These are phyloP conservation scores for Crotalus adamanteus DNA, from an alignment of 2,797 vertebrate genomes.

Conservation along the genomic window DNA sequence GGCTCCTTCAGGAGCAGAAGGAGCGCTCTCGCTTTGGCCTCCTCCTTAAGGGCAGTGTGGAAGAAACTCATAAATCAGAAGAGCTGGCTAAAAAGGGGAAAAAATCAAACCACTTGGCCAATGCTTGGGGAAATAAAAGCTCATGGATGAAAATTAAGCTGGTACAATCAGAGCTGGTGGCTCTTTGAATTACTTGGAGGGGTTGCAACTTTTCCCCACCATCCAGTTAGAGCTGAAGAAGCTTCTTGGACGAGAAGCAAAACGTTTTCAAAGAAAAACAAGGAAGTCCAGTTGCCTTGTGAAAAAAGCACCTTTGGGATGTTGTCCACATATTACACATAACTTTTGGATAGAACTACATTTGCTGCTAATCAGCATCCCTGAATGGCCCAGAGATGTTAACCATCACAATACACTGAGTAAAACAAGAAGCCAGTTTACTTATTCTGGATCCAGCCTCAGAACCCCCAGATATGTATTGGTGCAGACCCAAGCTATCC, in stretches of 20 bases:
- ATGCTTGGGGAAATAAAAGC: neutral
- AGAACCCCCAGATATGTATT: neutral
- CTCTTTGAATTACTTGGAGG: neutral
- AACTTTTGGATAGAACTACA: too few species aligned
- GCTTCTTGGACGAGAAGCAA: too few species aligned
- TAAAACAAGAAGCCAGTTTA: neutral
- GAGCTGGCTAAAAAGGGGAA: neutral
- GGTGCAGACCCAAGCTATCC: neutral
- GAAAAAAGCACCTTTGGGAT: too few species aligned
- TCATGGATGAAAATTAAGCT: neutral
- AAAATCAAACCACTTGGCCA: neutral
- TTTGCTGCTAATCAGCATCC: neutral
- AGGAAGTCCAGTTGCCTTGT: too few species aligned
- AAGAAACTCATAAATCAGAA: neutral
- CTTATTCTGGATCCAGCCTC: neutral
- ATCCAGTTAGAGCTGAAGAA: too few species aligned
- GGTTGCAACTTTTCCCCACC: neutral
- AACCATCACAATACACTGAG: neutral
- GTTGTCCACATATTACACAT: too few species aligned
- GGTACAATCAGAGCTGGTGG: neutral
- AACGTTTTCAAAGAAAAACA: too few species aligned
- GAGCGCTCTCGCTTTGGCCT: neutral
- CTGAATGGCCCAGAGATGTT: neutral
- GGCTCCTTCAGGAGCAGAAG: constrained; percentile 15
- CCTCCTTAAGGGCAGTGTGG: neutral